phyloP scores from a whole-genome alignment of 2,888 invertebrate species.

The Ethmia dodecea region DNA sequence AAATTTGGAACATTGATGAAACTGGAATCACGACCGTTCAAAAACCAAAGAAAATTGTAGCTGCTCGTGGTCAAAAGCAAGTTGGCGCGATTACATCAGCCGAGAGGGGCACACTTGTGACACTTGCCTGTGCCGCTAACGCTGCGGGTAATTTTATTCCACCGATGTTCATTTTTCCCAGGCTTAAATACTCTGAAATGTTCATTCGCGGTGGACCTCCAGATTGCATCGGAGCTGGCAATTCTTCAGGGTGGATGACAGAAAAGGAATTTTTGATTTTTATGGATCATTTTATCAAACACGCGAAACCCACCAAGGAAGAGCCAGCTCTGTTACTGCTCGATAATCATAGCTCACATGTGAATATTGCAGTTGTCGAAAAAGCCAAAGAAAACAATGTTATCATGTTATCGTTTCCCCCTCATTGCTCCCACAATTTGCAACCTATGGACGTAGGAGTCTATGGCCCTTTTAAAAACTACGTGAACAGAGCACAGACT shows the following conservation, averaged over 20 bases:
- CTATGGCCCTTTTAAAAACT: constrained; percentile 28
- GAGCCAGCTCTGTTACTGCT: constrained; percentile 28
- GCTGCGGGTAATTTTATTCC: constrained; percentile 12
- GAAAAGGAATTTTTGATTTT: constrained; percentile 25
- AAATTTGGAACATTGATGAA: constrained; percentile 26
- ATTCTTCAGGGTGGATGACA: constrained; percentile 34
- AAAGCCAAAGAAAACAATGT: constrained; percentile 23
- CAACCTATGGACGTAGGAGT: constrained; percentile 25
- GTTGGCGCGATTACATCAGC: constrained; percentile 20
- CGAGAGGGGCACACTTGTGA: constrained; percentile 18
- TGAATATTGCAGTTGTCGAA: constrained; percentile 23
- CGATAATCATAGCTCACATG: constrained; percentile 33
- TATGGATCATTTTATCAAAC: constrained; percentile 32
- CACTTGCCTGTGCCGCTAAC: constrained; percentile 14
- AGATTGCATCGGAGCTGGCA: constrained; percentile 31
- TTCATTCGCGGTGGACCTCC: constrained; percentile 27
- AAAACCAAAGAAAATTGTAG: constrained; percentile 22
- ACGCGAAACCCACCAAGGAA: constrained; percentile 17
- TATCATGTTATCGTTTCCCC: constrained; percentile 27
- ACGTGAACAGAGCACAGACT: constrained; percentile 22
- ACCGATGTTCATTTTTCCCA: constrained; percentile 25
- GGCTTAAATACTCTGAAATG: constrained; percentile 20
- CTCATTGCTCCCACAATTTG: constrained; percentile 23
- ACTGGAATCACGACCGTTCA: constrained; percentile 25
- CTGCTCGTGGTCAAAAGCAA: constrained; percentile 16